phyloP scores from a whole-genome alignment of 2,797 vertebrate genomes.

The Pteropus rufus region DNA sequence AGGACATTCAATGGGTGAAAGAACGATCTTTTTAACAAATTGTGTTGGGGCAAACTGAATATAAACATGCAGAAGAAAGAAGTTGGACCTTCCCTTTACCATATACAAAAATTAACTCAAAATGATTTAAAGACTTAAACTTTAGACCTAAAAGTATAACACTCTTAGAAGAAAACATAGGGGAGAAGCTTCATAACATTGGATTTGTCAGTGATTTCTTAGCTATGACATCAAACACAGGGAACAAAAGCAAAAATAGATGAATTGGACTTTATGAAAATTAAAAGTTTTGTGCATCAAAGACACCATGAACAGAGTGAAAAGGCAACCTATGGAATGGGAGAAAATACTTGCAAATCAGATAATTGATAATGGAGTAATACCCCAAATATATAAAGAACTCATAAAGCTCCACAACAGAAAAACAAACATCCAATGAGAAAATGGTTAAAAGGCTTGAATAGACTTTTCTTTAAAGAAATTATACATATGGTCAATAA shows the following conservation, averaged over 20 bases:
- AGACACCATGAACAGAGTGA: not conserved
- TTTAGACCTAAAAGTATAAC: not conserved
- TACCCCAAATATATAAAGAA: not conserved
- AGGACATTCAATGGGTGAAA: not conserved
- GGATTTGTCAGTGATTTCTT: not conserved
- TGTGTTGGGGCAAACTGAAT: not conserved
- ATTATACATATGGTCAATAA: not conserved
- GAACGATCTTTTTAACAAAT: not conserved
- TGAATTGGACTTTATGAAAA: not conserved
- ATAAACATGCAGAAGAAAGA: not conserved
- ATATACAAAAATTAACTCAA: not conserved
- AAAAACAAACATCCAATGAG: not conserved
- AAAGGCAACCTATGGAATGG: not conserved
- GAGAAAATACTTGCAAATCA: not conserved
- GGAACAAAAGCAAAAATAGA: not conserved
- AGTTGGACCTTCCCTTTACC: not conserved
- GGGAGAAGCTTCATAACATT: not conserved
- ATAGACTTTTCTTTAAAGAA: not conserved
- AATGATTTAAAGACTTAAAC: not conserved
- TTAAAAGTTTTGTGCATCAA: not conserved
- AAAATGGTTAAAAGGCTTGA: not conserved
- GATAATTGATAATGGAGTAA: not conserved
- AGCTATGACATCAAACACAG: not conserved
- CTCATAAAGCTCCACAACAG: not conserved
- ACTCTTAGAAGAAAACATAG: not conserved